These are phyloP conservation scores for Gallirallus australis DNA, from an alignment of 2,797 vertebrate genomes.

Conservation along the genomic window DNA sequence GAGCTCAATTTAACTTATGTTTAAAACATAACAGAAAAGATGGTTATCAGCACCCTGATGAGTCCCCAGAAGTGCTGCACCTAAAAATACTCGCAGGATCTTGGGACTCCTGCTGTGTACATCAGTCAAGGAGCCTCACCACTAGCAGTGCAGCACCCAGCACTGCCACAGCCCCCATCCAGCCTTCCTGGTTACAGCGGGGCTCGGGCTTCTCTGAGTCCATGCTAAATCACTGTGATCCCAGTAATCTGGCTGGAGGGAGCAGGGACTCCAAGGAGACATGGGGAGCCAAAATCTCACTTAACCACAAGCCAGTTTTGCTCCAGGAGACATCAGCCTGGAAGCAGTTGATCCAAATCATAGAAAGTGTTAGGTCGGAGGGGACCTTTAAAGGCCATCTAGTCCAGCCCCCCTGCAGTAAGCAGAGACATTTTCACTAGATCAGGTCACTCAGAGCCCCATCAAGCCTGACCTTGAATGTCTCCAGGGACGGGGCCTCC, in stretches of 20 bases:
- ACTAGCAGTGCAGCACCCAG: neutral
- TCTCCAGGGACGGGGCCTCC: too few species aligned
- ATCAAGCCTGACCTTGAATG: too few species aligned
- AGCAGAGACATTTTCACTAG: too few species aligned
- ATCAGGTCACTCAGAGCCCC: too few species aligned
- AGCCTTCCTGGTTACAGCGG: neutral
- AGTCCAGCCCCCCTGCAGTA: too few species aligned
- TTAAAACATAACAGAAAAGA: neutral
- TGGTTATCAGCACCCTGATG: neutral
- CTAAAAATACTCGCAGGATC: neutral
- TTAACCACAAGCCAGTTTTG: neutral
- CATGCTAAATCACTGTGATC: neutral
- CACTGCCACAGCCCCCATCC: accelerated
- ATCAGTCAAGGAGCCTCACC: neutral
- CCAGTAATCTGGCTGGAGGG: neutral
- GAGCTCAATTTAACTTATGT: neutral
- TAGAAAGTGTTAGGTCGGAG: too few species aligned
- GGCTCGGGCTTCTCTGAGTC: neutral
- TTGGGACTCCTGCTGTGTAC: accelerated
- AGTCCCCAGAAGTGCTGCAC: neutral
- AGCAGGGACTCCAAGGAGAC: neutral
- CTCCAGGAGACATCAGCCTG: neutral
- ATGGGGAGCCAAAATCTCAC: neutral
- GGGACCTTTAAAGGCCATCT: too few species aligned
- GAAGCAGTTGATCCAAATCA: neutral